Percentiles rank a stretch among this genome's conserved stretches.
These are phyloP conservation scores for Danio choprae DNA, from an alignment of 2,797 vertebrate species.

Conservation along the genomic window DNA sequence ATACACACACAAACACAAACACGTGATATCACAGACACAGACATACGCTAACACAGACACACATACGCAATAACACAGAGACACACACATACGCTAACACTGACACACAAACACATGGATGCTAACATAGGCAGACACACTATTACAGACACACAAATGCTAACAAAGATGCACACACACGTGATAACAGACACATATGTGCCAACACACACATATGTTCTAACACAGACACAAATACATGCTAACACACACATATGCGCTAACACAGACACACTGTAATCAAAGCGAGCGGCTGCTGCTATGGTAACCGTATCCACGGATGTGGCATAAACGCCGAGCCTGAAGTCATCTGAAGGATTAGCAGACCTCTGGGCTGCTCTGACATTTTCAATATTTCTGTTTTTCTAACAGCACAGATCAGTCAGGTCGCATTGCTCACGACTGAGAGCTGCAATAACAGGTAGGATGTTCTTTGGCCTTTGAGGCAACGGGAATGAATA, in stretches of 20 bases:
- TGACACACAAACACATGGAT: too few relatives aligned
- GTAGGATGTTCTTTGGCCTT: constrained; percentile 6
- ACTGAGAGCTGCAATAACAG: background rate
- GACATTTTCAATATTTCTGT: constrained; percentile 35
- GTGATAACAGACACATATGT: too few relatives aligned
- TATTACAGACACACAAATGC: too few relatives aligned
- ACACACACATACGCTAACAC: too few relatives aligned
- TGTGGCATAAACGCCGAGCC: constrained; percentile 24
- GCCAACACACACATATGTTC: too few relatives aligned
- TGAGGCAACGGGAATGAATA: background rate
- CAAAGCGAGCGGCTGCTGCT: constrained; percentile 48
- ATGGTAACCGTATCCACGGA: constrained; percentile 47
- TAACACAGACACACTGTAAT: constrained; percentile 27
- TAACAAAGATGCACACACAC: too few relatives aligned
- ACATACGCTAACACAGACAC: too few relatives aligned
- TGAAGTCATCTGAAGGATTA: constrained; percentile 32
- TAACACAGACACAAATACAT: background rate
- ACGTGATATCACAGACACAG: too few relatives aligned
- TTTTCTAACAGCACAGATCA: background rate
- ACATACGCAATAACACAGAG: too few relatives aligned
- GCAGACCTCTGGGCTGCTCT: constrained; percentile 7
- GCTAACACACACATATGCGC: background rate
- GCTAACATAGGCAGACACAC: too few relatives aligned
- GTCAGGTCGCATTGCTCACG: background rate
- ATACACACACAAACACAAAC: too few relatives aligned